Conservation (phyloP, 2,888 invertebrate genomes). For the Lymantria monacha region DNA sequence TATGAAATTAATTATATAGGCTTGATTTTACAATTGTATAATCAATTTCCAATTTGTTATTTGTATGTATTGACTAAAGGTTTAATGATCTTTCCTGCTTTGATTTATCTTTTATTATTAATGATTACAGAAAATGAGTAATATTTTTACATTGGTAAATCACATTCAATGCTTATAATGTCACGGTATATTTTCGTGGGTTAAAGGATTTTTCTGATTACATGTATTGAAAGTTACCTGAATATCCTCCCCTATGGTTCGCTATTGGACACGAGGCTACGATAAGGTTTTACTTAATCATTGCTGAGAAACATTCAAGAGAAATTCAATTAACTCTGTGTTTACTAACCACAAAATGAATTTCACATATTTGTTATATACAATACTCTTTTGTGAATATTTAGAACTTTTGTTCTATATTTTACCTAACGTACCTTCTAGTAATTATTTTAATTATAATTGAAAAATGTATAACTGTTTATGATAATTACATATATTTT, state of each 20-base stretch:
- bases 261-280: slow-evolving; percentile 17
- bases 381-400: background rate
- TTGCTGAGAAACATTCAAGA: slow-evolving; percentile 27
- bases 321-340: slow-evolving; percentile 29
- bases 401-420: too few species aligned
- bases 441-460: too few species aligned
- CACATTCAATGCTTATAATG: too few species aligned
- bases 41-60: too few species aligned
- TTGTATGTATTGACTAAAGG: too few species aligned
- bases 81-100: too few species aligned
- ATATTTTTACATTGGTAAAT: too few species aligned
- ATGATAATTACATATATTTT: too few species aligned
- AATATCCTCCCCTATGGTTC: slow-evolving; percentile 31
- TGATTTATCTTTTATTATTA: slow-evolving; percentile 13
- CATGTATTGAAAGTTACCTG: slow-evolving; percentile 32
- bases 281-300: slow-evolving; percentile 32
- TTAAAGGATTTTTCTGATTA: slow-evolving; percentile 16
- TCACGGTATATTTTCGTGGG: slow-evolving; percentile 6
- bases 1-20: too few species aligned
- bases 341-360: slow-evolving; percentile 10
- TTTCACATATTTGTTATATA: slow-evolving; percentile 3
- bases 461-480: too few species aligned
- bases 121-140: slow-evolving; percentile 12
- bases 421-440: too few species aligned
- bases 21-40: too few species aligned